A percentile compares a stretch with the other conserved stretches of the same genome.
phyloP scores from a whole-genome alignment of 2,888 invertebrate species.

The Halictus ligatus region DNA sequence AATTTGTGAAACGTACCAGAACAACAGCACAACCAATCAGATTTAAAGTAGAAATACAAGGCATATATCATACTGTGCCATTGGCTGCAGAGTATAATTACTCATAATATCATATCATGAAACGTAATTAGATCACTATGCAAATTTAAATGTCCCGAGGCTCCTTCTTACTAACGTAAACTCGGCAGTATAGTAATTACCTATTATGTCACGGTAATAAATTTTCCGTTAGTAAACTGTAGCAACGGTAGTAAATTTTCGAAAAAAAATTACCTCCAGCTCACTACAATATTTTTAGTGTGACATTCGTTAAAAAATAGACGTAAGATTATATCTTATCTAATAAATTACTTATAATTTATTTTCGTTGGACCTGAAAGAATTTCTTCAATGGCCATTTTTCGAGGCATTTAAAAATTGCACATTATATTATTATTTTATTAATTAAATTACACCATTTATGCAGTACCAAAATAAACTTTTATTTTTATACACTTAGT shows the following conservation, averaged over 20 bases:
- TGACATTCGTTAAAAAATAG: no score
- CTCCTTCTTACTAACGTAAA: not conserved
- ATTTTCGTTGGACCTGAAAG: not conserved
- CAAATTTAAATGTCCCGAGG: not conserved
- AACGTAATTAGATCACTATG: not conserved
- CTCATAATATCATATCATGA: conserved; percentile 1
- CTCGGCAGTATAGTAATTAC: not conserved
- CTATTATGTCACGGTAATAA: no score
- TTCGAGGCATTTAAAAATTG: no score
- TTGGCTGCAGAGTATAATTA: not conserved
- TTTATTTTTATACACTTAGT: no score
- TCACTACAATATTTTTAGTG: not conserved
- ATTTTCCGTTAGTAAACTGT: no score
- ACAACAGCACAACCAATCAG: not conserved
- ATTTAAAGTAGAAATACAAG: not conserved
- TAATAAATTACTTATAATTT: not conserved
- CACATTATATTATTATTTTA: no score
- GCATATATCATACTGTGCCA: not conserved
- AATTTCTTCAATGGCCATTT: not conserved
- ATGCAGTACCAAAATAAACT: no score
- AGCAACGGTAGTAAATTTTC: no score
- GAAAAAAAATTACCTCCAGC: not conserved
- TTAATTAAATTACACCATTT: no score
- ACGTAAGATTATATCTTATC: not conserved
- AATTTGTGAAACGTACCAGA: not conserved